These are phyloP conservation scores for Picathartes gymnocephalus DNA, from an alignment of 2,113 vertebrate species.

Conservation along the genomic window DNA sequence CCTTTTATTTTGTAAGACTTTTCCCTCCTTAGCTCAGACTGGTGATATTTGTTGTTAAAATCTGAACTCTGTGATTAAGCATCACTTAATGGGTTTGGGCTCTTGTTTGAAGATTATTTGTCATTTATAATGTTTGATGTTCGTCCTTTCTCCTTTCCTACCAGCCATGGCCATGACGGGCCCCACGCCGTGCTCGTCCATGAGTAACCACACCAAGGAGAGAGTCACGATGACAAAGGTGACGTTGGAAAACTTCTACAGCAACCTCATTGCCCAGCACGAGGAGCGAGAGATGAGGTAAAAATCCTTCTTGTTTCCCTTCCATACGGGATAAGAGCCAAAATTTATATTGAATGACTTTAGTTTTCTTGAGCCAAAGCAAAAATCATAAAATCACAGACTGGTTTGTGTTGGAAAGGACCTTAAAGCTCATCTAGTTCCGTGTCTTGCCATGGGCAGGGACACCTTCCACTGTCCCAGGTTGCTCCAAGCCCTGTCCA, in stretches of 20 bases:
- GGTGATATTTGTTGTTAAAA: background rate
- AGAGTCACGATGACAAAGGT: conserved; percentile 98
- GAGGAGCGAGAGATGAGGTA: conserved; percentile 98
- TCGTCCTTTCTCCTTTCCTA: background rate
- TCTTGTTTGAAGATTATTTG: background rate
- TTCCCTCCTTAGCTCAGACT: background rate
- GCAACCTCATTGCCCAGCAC: conserved; percentile 94
- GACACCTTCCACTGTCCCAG: background rate
- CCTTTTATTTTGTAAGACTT: conserved; percentile 48
- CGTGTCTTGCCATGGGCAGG: background rate
- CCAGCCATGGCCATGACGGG: conserved; percentile 97
- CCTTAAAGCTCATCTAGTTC: background rate
- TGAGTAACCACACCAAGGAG: conserved; percentile 99
- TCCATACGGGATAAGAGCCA: background rate
- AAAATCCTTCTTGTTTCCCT: background rate
- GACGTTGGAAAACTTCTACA: conserved; percentile 97
- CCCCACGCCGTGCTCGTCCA: conserved; percentile 88
- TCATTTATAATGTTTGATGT: background rate
- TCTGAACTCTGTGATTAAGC: background rate
- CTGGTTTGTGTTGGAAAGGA: background rate
- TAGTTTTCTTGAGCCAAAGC: background rate
- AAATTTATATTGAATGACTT: accelerated
- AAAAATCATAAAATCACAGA: background rate
- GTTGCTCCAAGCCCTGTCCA: accelerated
- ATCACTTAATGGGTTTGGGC: background rate